These are phyloP conservation scores for Rhombomys opimus DNA, from an alignment of 2,113 vertebrate genomes.

Conservation along the genomic window DNA sequence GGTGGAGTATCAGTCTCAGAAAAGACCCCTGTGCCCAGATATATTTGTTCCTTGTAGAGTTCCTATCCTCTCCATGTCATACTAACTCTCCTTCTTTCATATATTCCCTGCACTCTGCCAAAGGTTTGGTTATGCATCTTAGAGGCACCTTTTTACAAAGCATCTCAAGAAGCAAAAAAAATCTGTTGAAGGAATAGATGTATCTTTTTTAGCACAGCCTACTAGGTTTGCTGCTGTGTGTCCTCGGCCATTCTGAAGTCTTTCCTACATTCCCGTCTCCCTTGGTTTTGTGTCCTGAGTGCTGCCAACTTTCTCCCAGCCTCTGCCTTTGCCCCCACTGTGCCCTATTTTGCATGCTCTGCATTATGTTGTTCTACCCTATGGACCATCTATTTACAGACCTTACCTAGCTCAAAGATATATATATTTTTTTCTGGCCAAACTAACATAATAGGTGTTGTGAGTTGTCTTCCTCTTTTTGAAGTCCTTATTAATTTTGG, in stretches of 20 bases:
- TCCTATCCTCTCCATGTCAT: too few relatives aligned
- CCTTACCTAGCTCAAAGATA: background rate
- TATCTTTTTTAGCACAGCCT: too few relatives aligned
- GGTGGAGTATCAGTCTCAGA: too few relatives aligned
- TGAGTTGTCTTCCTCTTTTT: background rate
- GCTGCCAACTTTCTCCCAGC: background rate
- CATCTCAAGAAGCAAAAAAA: background rate
- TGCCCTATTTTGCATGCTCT: background rate
- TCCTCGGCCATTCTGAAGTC: too few relatives aligned
- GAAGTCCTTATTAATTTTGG: background rate
- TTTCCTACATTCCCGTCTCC: accelerated
- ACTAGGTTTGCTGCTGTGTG: accelerated
- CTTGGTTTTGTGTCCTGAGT: accelerated
- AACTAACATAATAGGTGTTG: background rate
- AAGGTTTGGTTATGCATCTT: background rate
- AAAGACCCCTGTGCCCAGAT: too few relatives aligned
- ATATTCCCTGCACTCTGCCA: too few relatives aligned
- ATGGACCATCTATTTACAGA: background rate
- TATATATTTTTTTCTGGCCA: background rate
- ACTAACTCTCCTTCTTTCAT: too few relatives aligned
- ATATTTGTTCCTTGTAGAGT: too few relatives aligned
- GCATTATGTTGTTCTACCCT: accelerated
- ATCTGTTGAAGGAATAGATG: background rate
- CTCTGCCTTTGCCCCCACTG: accelerated
- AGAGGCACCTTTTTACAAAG: constrained; percentile 24